phyloP scores from a whole-genome alignment of 2,113 vertebrate genomes.

The Pseudonaja textilis region DNA sequence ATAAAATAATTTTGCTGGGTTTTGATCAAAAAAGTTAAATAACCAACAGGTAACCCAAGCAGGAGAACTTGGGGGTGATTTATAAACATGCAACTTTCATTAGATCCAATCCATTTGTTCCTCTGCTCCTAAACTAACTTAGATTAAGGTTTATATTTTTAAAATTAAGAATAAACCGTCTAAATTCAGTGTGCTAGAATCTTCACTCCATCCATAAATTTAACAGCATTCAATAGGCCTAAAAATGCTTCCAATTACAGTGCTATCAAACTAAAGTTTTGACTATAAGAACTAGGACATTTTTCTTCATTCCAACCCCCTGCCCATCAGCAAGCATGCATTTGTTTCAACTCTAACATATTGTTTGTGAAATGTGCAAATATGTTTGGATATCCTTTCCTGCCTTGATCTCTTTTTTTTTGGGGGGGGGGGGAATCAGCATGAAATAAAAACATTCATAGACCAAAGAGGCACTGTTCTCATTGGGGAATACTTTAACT shows the following conservation, averaged over 20 bases:
- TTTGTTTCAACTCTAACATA: neutral
- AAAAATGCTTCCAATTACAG: neutral
- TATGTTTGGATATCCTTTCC: neutral
- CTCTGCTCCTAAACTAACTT: neutral
- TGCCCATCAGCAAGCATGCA: neutral
- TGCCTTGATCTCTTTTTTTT: neutral
- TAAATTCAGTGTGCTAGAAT: neutral
- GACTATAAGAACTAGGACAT: neutral
- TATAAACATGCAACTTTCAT: neutral
- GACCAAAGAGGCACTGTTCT: neutral
- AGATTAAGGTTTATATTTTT: neutral
- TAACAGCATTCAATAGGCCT: neutral
- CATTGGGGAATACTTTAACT: neutral
- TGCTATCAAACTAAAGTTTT: neutral
- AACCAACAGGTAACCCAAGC: neutral
- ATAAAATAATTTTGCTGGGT: neutral
- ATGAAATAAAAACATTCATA: neutral
- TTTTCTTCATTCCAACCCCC: neutral
- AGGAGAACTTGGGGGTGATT: neutral
- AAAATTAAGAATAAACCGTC: neutral
- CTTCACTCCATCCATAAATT: neutral
- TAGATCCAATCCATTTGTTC: neutral
- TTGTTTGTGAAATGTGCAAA: neutral
- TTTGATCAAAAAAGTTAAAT: neutral
- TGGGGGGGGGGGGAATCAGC: fast-evolving